Percentiles rank a stretch among this genome's conserved stretches.
Conservation (phyloP, 2,888 invertebrate species). For the Caenorhabditis imperialis region DNA sequence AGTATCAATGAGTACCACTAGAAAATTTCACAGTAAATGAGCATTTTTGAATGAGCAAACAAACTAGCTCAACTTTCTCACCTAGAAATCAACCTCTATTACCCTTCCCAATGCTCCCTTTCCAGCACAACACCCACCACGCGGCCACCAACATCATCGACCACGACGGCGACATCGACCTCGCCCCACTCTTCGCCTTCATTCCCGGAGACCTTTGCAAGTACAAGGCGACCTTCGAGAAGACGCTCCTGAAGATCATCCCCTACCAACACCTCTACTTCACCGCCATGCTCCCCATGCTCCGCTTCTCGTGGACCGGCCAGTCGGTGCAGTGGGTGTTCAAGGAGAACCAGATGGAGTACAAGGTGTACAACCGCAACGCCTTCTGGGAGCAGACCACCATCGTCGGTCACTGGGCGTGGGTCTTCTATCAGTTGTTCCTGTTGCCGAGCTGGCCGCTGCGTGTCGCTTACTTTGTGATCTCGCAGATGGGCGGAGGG, state of each 20-base stretch:
- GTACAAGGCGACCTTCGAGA: constrained; percentile 72
- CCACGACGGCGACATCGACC: constrained; percentile 74
- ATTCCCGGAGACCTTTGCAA: constrained; percentile 74
- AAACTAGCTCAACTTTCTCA: too few species aligned
- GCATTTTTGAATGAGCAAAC: too few species aligned
- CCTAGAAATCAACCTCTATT: too few species aligned
- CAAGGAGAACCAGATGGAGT: constrained; percentile 61
- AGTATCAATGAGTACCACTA: too few species aligned
- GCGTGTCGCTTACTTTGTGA: constrained; percentile 69
- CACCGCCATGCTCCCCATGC: constrained; percentile 72
- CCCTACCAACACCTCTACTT: constrained; percentile 77
- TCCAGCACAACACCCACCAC: constrained; percentile 76
- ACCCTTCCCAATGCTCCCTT: too few species aligned
- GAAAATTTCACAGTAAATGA: too few species aligned
- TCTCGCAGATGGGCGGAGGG: constrained; percentile 72
- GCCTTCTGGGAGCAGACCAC: constrained; percentile 51
- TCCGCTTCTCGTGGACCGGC: constrained; percentile 74
- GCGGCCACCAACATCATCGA: constrained; percentile 77
- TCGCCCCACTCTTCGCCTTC: constrained; percentile 75
- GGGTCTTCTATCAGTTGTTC: constrained; percentile 73
- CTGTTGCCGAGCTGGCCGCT: constrained; percentile 66
- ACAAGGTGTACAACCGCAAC: constrained; percentile 62
- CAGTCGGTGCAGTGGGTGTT: constrained; percentile 74
- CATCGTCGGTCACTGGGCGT: constrained; percentile 71
- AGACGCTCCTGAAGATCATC: constrained; percentile 66